Percentiles rank a stretch among this genome's conserved stretches.
phyloP scores from a whole-genome alignment of 2,888 invertebrate species.

The Chrysina gloriosa region DNA sequence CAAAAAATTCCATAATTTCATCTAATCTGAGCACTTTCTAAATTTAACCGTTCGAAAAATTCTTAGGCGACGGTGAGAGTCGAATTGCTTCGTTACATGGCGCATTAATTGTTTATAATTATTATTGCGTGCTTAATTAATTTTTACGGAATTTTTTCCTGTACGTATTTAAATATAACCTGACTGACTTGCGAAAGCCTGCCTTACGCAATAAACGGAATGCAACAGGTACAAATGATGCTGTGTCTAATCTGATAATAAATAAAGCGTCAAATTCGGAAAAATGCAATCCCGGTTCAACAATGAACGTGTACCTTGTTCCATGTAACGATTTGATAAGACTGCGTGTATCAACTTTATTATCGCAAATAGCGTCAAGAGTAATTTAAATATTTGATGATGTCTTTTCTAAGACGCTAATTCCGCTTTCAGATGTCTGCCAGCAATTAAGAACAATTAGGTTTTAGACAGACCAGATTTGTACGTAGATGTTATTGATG shows the following conservation, averaged over 20 bases:
- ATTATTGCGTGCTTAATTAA: neutral
- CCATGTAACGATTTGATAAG: slow-evolving; percentile 8
- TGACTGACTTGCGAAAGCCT: neutral
- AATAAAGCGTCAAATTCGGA: no score
- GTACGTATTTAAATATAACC: no score
- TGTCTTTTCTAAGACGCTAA: neutral
- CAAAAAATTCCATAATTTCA: no score
- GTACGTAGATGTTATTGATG: neutral
- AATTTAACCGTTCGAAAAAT: neutral
- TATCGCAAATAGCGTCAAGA: neutral
- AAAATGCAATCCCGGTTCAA: neutral
- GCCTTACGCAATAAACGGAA: no score
- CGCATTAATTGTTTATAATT: neutral
- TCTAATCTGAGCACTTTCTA: slow-evolving; percentile 1
- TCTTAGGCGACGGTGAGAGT: slow-evolving; percentile 2
- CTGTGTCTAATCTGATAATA: neutral
- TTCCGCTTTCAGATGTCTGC: no score
- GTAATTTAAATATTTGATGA: slow-evolving; percentile 13
- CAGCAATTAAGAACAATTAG: slow-evolving; percentile 3
- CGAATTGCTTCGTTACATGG: neutral
- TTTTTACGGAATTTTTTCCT: no score
- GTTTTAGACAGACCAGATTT: neutral
- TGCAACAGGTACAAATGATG: no score
- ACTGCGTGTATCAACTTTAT: neutral
- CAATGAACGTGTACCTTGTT: neutral